Evolutionary conservation across 2,797 vertebrate genomes (phyloP).

Genomic region (Sebastes cheni): DNA sequence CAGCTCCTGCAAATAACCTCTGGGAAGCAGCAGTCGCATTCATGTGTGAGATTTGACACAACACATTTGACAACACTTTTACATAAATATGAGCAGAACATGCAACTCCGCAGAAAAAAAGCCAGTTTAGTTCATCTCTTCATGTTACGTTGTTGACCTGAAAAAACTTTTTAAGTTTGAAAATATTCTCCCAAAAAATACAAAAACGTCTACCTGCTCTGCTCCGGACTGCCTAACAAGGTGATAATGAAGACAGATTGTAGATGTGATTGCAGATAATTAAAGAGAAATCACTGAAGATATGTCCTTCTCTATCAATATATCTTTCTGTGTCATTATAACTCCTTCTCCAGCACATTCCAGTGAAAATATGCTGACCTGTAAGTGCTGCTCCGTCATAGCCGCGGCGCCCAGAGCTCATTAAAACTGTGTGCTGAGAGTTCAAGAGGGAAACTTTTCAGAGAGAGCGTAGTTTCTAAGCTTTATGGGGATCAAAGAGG

Average conservation of each 20-base stretch:
- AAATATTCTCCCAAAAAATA: background rate
- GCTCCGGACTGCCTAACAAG: background rate
- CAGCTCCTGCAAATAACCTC: background rate
- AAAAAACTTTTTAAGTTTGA: background rate
- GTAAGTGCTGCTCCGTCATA: conserved; percentile 13
- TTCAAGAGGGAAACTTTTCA: conserved; percentile 2
- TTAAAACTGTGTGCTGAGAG: conserved; percentile 29
- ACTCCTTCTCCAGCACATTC: background rate
- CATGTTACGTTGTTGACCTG: background rate
- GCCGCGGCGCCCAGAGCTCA: conserved; percentile 18
- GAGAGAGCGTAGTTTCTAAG: background rate
- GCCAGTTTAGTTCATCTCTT: background rate
- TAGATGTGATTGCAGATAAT: conserved; percentile 1
- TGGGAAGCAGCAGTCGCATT: background rate
- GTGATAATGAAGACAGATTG: conserved; percentile 20
- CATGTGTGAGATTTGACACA: conserved; percentile 28
- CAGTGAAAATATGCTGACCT: conserved; percentile 17
- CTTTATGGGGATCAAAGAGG: conserved; percentile 1
- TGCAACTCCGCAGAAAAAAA: background rate
- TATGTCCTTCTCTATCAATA: background rate
- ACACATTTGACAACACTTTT: background rate
- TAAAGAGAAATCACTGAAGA: conserved; percentile 20
- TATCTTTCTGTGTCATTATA: background rate
- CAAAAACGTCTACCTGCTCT: background rate
- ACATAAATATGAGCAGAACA: background rate